Base-by-base conservation (phyloP, 2,888 invertebrate species). In the Polyommatus iphigenia region DNA sequence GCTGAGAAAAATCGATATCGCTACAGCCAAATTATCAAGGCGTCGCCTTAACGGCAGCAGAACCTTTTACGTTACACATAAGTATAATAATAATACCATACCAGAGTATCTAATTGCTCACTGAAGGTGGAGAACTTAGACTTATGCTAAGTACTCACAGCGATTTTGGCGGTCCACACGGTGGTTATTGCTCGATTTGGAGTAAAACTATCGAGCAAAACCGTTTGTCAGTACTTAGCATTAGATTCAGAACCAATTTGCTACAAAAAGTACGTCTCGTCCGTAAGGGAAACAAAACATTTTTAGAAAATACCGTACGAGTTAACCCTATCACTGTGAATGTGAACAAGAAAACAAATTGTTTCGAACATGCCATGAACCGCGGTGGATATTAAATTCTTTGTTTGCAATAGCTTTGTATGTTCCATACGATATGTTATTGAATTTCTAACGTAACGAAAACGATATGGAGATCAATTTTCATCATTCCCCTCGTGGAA, bases 321-420 rank as follows among this genome's bases (percentile, higher is more conserved):
- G 71, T 71, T n/a, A 72, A 41, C 72, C 72, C 41, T 41, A 72
- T 41, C 36, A 41, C 36, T 41, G 72, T 72, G 72, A 72, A 72
- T 87, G 83, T 84, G 82, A 84, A 83, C 83, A 90, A 89, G 90
- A 88, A 90, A 89, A 92, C 89, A 91, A 91, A 91, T 90, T 89
- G 89, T 87, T 86, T 87, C 88, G 87, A 87, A 87, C 86, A 86
- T 87, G 87, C 88, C 87, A 86, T 88, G 85, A 87, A 85, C 87
- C 88, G 85, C 85, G 85, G 87, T 88, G 89, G 90, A 91, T 92
- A 92, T 92, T 92, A 92, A 91, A 92, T 91, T 92, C 90, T 91
- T 90, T 86, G 88, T 86, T 85, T 86, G 86, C 85, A 87, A 72
- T 72, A n/a, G 36, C 72, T 72, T 72, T 72, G 71, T 72, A 41